Evolutionary conservation across 1,140 invertebrate species (phyloP), one percentile per base, ranked within the genome.

Genomic region (Manduca sexta): DNA sequence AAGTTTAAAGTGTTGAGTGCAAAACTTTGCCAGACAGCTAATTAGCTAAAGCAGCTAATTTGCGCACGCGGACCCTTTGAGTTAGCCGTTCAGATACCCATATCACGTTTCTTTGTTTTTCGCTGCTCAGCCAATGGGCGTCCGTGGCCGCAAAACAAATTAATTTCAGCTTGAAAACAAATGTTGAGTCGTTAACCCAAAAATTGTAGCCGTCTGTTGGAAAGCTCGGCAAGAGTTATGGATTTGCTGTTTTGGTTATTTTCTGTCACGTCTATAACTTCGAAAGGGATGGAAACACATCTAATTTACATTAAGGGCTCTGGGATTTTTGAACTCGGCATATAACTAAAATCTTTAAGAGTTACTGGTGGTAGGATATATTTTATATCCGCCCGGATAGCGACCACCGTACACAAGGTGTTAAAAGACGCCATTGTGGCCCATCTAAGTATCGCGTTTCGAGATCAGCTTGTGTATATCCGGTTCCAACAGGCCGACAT

Each of bases 91-190:
- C 65, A 58, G 56, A 60, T 52, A 71, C 68, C 68, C 68, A 63
- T 71, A 71, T 71, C 68, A 71, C 64, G 68, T 71, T 65, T 68
- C 68, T 71, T 68, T 70, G 67, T 61, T 39, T 59, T 56, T 59
- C 7, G 15, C 12, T 56, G 54, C 56, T 45, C 58, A 45, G 51
- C 43, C 47, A 39, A 56, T 39, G 42, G 54, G 46, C 46, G 49
- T 45, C 56, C 60, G 56, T 45, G 21, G 26, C 60, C 58, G 48
- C 64, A 59, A 63, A 64, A 68, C 68, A 63, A 68, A 71, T 71
- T 71, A 71, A 68, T 71, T 63, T 64, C 59, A 60, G 55, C 62
- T 70, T 53, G 47, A 56, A 58, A 68, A 71, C 64, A 71, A 71
- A 68, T 61, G 64, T 63, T 59, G 49, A 60, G 55, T 68, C 64